These are phyloP conservation scores for Aspidiotus destructor DNA, from an alignment of 2,888 invertebrate species.

Conservation along the genomic window DNA sequence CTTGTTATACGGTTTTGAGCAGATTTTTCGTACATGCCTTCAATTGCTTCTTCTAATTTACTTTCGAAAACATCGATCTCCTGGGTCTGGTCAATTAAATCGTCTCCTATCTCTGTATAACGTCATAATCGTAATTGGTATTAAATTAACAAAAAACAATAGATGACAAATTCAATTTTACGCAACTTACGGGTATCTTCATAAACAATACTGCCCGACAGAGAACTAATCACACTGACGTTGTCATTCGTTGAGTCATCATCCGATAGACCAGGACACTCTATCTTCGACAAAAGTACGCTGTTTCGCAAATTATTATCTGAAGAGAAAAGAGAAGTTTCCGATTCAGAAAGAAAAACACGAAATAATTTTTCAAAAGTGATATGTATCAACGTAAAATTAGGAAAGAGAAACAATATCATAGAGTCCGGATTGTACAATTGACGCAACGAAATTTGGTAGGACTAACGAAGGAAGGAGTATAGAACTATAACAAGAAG, in stretches of 20 bases:
- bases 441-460: not conserved
- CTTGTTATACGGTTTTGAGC: slow-evolving; percentile 68
- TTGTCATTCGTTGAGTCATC: slow-evolving; percentile 72
- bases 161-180: slow-evolving; percentile 6
- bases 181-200: slow-evolving; percentile 44
- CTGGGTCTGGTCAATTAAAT: slow-evolving; percentile 50
- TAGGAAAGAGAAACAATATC: not conserved
- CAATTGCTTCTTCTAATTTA: slow-evolving; percentile 75
- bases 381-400: not conserved
- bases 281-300: slow-evolving; percentile 14
- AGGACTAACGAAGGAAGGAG: not conserved
- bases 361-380: not conserved
- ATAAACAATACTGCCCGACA: slow-evolving; percentile 63
- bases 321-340: too few relatives aligned
- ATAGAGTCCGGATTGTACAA: not conserved
- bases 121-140: not conserved
- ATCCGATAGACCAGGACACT: slow-evolving; percentile 47
- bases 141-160: not conserved
- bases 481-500: not conserved
- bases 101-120: slow-evolving; percentile 36
- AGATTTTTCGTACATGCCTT: slow-evolving; percentile 80
- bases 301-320: slow-evolving; percentile 10
- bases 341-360: too few relatives aligned
- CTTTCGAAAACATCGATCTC: slow-evolving; percentile 73
- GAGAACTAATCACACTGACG: slow-evolving; percentile 66